Evolutionary conservation across 2,113 vertebrate species (phyloP).

Genomic region (Corythornis cristatus): DNA sequence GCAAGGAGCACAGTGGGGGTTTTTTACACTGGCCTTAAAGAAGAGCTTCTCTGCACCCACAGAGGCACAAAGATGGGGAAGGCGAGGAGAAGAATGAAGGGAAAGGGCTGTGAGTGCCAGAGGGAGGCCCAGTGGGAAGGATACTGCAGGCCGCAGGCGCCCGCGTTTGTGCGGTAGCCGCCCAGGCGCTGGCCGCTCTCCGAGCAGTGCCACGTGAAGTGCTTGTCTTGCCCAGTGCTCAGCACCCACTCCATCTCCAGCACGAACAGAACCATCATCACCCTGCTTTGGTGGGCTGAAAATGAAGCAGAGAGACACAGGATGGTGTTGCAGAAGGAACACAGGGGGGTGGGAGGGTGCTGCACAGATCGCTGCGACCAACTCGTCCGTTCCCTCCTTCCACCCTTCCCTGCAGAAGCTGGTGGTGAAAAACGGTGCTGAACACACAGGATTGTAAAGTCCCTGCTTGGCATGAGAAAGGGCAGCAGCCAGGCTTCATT

Average conservation of each 20-base stretch:
- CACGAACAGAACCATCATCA: conserved; percentile 93
- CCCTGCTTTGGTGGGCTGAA: conserved; percentile 91
- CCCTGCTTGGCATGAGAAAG: background rate
- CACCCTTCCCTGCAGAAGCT: background rate
- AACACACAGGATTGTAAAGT: background rate
- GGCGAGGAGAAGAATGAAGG: background rate
- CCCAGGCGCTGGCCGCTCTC: conserved; percentile 93
- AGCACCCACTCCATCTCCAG: conserved; percentile 98
- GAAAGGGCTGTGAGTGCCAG: background rate
- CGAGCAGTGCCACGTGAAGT: conserved; percentile 95
- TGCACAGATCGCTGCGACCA: background rate
- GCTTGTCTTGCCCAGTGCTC: conserved; percentile 94
- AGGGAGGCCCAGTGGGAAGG: conserved; percentile 71
- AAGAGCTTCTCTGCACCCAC: background rate
- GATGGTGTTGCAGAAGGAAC: background rate
- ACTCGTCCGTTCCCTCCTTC: background rate
- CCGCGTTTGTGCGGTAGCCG: conserved; percentile 87
- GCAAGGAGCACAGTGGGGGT: background rate
- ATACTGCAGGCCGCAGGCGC: conserved; percentile 97
- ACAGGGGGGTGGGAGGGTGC: accelerated
- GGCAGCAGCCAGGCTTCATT: background rate
- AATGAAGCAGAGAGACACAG: conserved; percentile 34
- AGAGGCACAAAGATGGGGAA: background rate
- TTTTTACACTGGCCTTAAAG: conserved; percentile 26
- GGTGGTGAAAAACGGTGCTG: background rate